Evolutionary conservation across 2,888 invertebrate species (phyloP).

Genomic region (Melieria picta): DNA sequence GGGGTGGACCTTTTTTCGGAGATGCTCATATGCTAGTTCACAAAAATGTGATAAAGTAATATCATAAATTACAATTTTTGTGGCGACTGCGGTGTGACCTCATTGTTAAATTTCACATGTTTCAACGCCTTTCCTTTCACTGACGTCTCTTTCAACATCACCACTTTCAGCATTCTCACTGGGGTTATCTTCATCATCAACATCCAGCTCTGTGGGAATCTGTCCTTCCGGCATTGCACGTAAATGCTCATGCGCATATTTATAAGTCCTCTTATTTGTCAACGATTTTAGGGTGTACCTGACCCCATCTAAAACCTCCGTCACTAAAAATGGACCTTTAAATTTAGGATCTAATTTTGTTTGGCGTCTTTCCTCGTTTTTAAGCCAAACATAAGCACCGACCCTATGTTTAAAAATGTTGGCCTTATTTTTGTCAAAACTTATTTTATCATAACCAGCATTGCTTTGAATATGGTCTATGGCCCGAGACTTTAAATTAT

Average conservation of each 20-base stretch:
- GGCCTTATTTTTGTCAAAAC: slow-evolving; percentile 33
- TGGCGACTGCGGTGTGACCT: background rate
- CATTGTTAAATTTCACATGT: background rate
- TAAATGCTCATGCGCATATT: slow-evolving; percentile 23
- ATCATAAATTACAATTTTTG: too few species aligned
- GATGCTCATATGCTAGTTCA: too few species aligned
- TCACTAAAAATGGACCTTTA: slow-evolving; percentile 28
- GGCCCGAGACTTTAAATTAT: too few species aligned
- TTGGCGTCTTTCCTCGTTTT: slow-evolving; percentile 20
- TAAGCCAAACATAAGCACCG: slow-evolving; percentile 29
- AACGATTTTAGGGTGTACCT: slow-evolving; percentile 18
- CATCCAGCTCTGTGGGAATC: slow-evolving; percentile 21
- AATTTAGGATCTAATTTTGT: slow-evolving; percentile 33
- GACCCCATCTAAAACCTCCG: slow-evolving; percentile 25
- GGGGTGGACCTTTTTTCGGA: too few species aligned
- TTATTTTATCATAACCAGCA: slow-evolving; percentile 19
- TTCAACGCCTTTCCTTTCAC: background rate
- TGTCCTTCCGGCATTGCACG: slow-evolving; percentile 31
- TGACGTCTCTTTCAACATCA: background rate
- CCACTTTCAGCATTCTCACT: background rate
- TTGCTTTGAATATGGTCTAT: background rate
- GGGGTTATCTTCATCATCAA: slow-evolving; percentile 13
- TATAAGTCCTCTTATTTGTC: slow-evolving; percentile 9
- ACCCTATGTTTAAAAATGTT: slow-evolving; percentile 28
- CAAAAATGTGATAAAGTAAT: too few species aligned